Evolutionary conservation across 2,797 vertebrate species (phyloP).

Genomic region (Pangasius macronema): DNA sequence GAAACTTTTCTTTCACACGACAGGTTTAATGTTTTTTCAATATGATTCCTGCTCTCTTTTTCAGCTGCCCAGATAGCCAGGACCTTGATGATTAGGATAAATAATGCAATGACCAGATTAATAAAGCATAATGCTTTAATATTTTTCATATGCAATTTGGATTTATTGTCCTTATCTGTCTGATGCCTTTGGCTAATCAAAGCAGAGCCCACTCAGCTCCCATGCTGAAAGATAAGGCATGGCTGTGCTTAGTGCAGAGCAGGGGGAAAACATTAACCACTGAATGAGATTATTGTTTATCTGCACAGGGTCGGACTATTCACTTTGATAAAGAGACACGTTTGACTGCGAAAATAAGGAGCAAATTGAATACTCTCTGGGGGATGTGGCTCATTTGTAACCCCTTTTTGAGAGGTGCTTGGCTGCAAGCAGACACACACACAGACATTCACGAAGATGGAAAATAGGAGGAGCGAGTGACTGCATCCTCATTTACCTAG

Average conservation of each 20-base stretch:
- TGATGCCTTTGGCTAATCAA: constrained; percentile 85
- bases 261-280: constrained; percentile 80
- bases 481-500: constrained; percentile 47
- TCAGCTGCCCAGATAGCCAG: constrained; percentile 13
- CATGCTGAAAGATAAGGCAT: constrained; percentile 84
- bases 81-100: constrained; percentile 80
- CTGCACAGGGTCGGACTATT: constrained; percentile 83
- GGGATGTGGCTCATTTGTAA: constrained; percentile 70
- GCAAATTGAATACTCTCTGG: constrained; percentile 69
- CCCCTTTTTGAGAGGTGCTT: constrained; percentile 60
- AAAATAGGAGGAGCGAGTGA: constrained; percentile 37
- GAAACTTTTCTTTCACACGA: neutral
- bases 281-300: constrained; percentile 86
- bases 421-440: constrained; percentile 54
- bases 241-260: constrained; percentile 70
- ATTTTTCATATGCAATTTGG: constrained; percentile 91
- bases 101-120: constrained; percentile 88
- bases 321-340: constrained; percentile 82
- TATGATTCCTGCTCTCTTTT: constrained; percentile 39
- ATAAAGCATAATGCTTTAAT: constrained; percentile 91
- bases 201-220: constrained; percentile 76
- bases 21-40: neutral
- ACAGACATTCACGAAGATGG: constrained; percentile 5
- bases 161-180: constrained; percentile 87
- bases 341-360: constrained; percentile 81